phyloP scores from a whole-genome alignment of 1,140 invertebrate genomes.

The Dreissena polymorpha region DNA sequence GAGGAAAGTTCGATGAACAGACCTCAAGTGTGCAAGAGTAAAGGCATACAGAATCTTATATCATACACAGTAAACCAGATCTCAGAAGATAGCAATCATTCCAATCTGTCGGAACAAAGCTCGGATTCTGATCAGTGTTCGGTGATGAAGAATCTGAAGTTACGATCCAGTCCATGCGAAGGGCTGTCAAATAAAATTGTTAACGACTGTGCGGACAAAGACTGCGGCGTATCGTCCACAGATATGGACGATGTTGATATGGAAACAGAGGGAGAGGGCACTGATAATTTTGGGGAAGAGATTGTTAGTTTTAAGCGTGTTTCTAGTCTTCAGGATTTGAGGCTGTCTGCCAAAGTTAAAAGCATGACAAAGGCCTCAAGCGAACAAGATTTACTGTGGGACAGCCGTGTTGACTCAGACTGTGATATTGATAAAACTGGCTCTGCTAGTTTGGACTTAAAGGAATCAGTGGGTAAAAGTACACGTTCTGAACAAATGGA shows the following conservation, averaged over 20 bases:
- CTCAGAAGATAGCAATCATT: constrained; percentile 74
- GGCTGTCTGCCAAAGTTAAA: neutral
- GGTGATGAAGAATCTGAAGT: constrained; percentile 64
- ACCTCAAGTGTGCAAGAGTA: neutral
- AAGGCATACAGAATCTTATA: neutral
- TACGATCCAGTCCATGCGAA: constrained; percentile 49
- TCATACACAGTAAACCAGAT: constrained; percentile 37
- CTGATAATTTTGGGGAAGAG: neutral
- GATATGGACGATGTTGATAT: constrained; percentile 15
- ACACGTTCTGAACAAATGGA: neutral
- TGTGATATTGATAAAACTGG: constrained; percentile 5
- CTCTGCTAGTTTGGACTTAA: neutral
- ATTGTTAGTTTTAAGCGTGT: constrained; percentile 37
- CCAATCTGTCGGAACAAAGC: constrained; percentile 65
- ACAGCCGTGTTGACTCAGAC: constrained; percentile 2
- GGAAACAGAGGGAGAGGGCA: neutral
- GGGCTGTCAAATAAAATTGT: constrained; percentile 35
- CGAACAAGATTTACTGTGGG: constrained; percentile 42
- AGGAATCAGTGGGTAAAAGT: neutral
- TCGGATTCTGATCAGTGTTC: constrained; percentile 68
- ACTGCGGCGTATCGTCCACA: constrained; percentile 39
- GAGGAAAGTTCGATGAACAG: neutral
- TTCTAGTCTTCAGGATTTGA: constrained; percentile 40
- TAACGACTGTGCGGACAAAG: constrained; percentile 14
- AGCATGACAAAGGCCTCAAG: constrained; percentile 33